These are phyloP conservation scores for Chloroceryle inda DNA, from an alignment of 2,797 vertebrate species.

Conservation along the genomic window DNA sequence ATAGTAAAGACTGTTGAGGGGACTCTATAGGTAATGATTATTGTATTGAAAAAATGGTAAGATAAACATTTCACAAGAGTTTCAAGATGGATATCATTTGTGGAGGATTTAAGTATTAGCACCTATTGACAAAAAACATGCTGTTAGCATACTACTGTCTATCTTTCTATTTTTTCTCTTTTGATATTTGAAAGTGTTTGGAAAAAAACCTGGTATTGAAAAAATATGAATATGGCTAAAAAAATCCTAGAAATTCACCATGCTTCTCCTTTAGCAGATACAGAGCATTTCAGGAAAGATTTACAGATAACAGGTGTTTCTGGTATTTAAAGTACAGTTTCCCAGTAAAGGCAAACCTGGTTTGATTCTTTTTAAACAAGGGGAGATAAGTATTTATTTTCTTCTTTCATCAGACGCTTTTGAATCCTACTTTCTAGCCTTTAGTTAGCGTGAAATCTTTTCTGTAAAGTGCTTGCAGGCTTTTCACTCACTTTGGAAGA, in stretches of 20 bases:
- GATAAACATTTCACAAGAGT: neutral
- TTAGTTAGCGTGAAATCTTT: neutral
- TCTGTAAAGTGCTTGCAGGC: neutral
- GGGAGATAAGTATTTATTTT: neutral
- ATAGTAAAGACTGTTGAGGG: neutral
- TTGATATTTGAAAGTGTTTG: slow-evolving; percentile 13
- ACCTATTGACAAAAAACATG: neutral
- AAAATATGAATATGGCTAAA: neutral
- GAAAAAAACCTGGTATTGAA: neutral
- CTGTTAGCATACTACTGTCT: neutral
- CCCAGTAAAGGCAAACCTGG: neutral
- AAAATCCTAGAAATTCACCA: neutral
- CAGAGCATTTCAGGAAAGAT: neutral
- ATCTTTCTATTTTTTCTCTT: neutral
- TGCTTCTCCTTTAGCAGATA: neutral
- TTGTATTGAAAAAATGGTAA: neutral
- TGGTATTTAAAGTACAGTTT: neutral
- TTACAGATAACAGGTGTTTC: neutral
- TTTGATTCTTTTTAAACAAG: neutral
- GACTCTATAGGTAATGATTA: neutral
- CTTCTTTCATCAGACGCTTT: neutral
- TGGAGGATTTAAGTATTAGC: neutral
- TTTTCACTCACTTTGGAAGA: neutral
- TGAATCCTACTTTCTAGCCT: neutral
- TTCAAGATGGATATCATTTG: neutral